Evolutionary conservation across 2,113 vertebrate species (phyloP).

Genomic region (Garra rufa): DNA sequence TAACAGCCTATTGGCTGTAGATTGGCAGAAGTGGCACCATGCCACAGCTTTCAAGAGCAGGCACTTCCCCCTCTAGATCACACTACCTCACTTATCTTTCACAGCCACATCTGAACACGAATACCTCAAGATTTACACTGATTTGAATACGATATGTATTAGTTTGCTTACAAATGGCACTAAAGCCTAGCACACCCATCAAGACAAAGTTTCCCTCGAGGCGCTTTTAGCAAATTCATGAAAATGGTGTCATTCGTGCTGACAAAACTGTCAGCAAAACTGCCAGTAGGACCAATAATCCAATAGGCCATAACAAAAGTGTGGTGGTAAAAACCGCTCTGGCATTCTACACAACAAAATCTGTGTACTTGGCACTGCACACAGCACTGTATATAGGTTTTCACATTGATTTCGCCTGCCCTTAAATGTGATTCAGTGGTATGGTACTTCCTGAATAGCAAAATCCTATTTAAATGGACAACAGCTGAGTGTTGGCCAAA

Average conservation of each 20-base stretch:
- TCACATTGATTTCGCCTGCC: neutral
- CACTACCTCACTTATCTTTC: conserved; percentile 17
- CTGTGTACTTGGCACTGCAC: neutral
- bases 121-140: neutral
- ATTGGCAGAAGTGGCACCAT: neutral
- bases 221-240: neutral
- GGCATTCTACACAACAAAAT: neutral
- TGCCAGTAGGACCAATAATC: neutral
- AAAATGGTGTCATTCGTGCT: neutral
- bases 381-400: neutral
- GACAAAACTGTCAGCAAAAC: neutral
- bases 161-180: neutral
- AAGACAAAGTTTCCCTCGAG: neutral
- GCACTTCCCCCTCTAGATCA: neutral
- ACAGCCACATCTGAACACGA: neutral
- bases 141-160: conserved; percentile 5
- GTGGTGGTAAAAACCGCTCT: neutral
- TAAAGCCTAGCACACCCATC: neutral
- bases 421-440: neutral
- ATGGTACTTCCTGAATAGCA: neutral
- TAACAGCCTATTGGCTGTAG: neutral
- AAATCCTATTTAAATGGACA: neutral
- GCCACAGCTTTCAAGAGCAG: conserved; percentile 12
- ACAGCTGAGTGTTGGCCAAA: neutral
- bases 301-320: neutral